These are phyloP conservation scores for Cottoperca gobio DNA, from an alignment of 2,797 vertebrate species.

Conservation along the genomic window DNA sequence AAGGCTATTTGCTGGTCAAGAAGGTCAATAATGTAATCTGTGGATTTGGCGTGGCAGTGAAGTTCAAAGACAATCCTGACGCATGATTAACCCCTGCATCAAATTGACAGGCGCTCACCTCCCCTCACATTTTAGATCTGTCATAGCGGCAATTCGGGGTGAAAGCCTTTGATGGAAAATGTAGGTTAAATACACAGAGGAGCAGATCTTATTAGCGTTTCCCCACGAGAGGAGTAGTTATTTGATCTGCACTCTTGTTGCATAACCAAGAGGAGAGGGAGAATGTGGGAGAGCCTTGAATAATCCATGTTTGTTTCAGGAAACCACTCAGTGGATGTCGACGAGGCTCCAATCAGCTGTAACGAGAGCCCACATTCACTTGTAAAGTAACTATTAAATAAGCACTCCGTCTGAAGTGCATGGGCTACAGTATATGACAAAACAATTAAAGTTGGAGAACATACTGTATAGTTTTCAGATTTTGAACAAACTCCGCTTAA, in stretches of 20 bases:
- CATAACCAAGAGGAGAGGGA: slow-evolving; percentile 72
- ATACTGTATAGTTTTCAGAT: neutral
- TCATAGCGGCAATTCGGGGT: slow-evolving; percentile 64
- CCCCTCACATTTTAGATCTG: slow-evolving; percentile 66
- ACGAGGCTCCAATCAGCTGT: slow-evolving; percentile 68
- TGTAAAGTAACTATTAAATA: slow-evolving; percentile 43
- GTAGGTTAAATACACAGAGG: slow-evolving; percentile 85
- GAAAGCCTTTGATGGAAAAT: slow-evolving; percentile 80
- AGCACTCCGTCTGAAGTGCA: neutral
- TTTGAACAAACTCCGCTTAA: neutral
- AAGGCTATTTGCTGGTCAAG: slow-evolving; percentile 36
- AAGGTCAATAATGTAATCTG: slow-evolving; percentile 36
- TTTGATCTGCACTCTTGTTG: slow-evolving; percentile 78
- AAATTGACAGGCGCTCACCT: slow-evolving; percentile 48
- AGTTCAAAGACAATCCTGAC: slow-evolving; percentile 42
- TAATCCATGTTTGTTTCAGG: slow-evolving; percentile 80
- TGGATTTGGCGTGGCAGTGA: slow-evolving; percentile 21
- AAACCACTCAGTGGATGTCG: slow-evolving; percentile 51
- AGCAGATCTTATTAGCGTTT: slow-evolving; percentile 79
- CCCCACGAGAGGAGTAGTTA: slow-evolving; percentile 73
- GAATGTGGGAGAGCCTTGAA: slow-evolving; percentile 68
- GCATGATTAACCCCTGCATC: slow-evolving; percentile 62
- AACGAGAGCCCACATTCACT: slow-evolving; percentile 61
- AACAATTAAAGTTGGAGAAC: neutral
- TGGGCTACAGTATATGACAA: slow-evolving; percentile 5